These are phyloP conservation scores for Eupithecia exiguata DNA, from an alignment of 2,888 invertebrate species.

Conservation along the genomic window DNA sequence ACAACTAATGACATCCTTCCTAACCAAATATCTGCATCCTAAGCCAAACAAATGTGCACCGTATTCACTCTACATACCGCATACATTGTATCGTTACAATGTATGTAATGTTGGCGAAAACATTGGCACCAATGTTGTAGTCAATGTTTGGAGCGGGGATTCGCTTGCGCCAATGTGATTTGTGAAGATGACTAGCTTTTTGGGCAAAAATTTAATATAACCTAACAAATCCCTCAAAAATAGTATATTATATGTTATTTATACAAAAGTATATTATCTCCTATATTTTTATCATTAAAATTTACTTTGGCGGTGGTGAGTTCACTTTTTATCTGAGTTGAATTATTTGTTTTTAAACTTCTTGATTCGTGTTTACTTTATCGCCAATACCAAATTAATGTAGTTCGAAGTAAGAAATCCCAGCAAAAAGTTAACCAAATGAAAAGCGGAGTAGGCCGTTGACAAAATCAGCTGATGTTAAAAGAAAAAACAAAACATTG, in stretches of 20 bases:
- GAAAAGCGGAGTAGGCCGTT: background rate
- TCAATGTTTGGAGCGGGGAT: background rate
- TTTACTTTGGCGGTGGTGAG: background rate
- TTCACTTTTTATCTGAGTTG: background rate
- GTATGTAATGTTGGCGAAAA: background rate
- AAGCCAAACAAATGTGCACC: constrained; percentile 1
- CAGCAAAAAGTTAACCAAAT: background rate
- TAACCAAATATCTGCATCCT: background rate
- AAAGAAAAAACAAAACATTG: background rate
- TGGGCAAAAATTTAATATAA: background rate
- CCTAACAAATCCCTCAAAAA: too few species aligned
- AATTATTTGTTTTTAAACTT: background rate
- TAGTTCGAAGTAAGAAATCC: background rate
- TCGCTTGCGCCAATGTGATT: background rate
- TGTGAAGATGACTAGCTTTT: background rate
- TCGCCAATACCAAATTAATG: too few species aligned
- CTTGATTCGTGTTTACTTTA: background rate
- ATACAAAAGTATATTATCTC: too few species aligned
- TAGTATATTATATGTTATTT: too few species aligned
- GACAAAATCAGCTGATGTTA: background rate
- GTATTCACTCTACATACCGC: background rate
- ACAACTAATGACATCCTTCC: background rate
- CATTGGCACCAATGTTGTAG: background rate
- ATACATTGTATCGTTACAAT: background rate
- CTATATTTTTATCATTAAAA: background rate